Evolutionary conservation across 1,140 invertebrate species (phyloP), one percentile per base, ranked within the genome.

Genomic region (Aphelinus certus): DNA sequence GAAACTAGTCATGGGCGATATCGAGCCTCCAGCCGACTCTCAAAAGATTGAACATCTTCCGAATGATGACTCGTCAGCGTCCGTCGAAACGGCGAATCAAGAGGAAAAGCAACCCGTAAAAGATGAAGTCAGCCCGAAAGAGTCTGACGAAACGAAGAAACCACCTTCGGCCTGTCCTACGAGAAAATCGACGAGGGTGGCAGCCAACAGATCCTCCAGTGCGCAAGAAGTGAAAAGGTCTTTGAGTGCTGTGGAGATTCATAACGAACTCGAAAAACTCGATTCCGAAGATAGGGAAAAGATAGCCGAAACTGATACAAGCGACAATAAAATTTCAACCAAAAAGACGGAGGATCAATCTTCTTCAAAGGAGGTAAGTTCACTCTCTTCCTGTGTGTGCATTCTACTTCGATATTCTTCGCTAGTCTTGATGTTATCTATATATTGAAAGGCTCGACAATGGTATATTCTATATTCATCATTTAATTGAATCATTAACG

Each of bases 1-100:
- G 79, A 88, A 88, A 82, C 86, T 88, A 87, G 86, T 88, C 86
- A 88, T 88, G 85, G 86, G 86, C 66, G 86, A 87, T 70, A 86
- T 82, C 46, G 83, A 87, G 64, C 45, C 26, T 26, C 67, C 45
- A 26, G 55, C 72, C n/a, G 79, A 79, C 46, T 76, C 72, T 10
- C 69, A 71, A 26, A 75, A 77, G 1, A 70, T 56, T 56, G 76
- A 79, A 42, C 64, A 65, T 1, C 58, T 61, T 43, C 51, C 7
- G 10, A 61, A 65, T 3, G 76, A 76, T 9, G 53, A 56, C 43
- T 53, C 3, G 9, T n/a, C 46, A 48, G 3, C 58, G 26, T 9
- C 42, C 43, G 43, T 10, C 43, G 61, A 63, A 4, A 1, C 48
- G 10, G 42, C 3, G 45, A 47, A 47, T 48, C 10, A 10, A 63